phyloP scores from a whole-genome alignment of 30 jellyfish, hydroid and myxozoan species.

The Turritopsis rubra region DNA sequence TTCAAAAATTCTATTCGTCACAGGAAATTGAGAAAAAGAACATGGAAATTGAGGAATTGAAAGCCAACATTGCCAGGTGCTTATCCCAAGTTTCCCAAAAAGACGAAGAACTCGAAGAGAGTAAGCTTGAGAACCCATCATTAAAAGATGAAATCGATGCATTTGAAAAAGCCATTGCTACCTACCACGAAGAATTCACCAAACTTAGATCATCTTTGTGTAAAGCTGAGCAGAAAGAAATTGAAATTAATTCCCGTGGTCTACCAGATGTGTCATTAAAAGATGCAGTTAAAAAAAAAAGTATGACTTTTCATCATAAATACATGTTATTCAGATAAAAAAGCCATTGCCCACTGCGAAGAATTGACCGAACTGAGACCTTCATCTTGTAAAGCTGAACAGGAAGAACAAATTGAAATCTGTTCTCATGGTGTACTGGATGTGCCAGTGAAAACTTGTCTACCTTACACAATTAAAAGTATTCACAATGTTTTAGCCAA shows the following conservation, averaged over 20 bases:
- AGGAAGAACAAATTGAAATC: background rate
- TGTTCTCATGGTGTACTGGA: background rate
- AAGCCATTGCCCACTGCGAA: background rate
- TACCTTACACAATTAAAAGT: background rate
- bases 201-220: background rate
- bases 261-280: background rate
- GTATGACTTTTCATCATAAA: too few species aligned
- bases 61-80: background rate
- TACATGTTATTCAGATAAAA: background rate
- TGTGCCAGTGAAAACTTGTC: background rate
- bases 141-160: background rate
- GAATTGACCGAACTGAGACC: background rate
- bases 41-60: background rate
- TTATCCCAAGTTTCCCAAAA: background rate
- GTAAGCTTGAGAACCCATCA: background rate
- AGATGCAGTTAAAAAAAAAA: background rate
- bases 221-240: background rate
- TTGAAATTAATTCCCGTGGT: too few species aligned
- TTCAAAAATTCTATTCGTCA: too few species aligned
- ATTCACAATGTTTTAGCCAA: background rate
- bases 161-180: background rate
- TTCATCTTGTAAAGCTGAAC: background rate
- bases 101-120: background rate
- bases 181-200: background rate
- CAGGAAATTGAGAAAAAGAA: background rate